Percentiles rank a stretch among this genome's conserved stretches.
Evolutionary conservation across 2,113 vertebrate genomes (phyloP).

Genomic region (Lota lota): DNA sequence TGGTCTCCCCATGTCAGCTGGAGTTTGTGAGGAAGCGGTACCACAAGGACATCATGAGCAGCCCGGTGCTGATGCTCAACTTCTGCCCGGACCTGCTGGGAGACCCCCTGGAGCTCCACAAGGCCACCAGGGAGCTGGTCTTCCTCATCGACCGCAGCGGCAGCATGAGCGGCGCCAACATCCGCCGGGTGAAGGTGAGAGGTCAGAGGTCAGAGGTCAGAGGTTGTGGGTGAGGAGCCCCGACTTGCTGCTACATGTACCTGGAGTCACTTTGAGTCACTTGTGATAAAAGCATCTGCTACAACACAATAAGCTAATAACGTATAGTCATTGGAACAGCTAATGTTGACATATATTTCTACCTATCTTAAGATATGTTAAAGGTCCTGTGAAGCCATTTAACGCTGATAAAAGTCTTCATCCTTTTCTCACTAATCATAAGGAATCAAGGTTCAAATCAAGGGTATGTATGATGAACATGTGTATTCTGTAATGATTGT

Average conservation of each 20-base stretch:
- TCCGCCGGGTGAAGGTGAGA: constrained; percentile 78
- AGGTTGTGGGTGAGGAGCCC: neutral
- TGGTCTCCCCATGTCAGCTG: constrained; percentile 66
- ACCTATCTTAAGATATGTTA: too few relatives aligned
- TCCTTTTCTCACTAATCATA: too few relatives aligned
- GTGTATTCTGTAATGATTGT: neutral
- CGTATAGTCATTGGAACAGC: too few relatives aligned
- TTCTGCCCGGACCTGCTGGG: constrained; percentile 84
- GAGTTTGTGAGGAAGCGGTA: constrained; percentile 90
- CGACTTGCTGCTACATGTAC: too few relatives aligned
- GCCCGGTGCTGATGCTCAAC: constrained; percentile 92
- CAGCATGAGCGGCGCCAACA: constrained; percentile 67
- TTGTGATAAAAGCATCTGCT: too few relatives aligned
- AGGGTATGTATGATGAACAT: too few relatives aligned
- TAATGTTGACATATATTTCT: too few relatives aligned
- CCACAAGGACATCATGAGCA: constrained; percentile 92
- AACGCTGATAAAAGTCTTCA: too few relatives aligned
- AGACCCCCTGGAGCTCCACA: constrained; percentile 75
- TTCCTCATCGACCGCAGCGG: constrained; percentile 83
- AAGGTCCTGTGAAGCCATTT: too few relatives aligned
- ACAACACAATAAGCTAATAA: too few relatives aligned
- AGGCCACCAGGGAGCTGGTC: constrained; percentile 83
- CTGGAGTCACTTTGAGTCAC: too few relatives aligned
- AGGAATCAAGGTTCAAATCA: too few relatives aligned
- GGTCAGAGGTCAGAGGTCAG: neutral